Percentiles rank a stretch among this genome's conserved stretches.
Conservation (phyloP, 2,113 vertebrate species). For the Triplophysa rosa region DNA sequence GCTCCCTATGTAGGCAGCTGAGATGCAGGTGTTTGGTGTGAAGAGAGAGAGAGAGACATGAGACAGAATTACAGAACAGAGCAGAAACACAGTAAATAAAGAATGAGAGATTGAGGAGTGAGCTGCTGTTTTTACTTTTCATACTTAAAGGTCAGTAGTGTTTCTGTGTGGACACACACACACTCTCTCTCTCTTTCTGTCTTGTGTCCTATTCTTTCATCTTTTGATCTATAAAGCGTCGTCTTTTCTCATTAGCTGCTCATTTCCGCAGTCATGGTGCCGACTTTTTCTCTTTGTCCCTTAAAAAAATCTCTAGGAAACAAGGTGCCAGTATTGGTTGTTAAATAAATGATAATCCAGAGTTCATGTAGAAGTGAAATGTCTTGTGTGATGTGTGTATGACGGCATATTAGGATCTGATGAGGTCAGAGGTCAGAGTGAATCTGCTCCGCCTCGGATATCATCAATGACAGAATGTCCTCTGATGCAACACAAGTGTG, state of each 20-base stretch:
- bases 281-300: neutral
- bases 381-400: neutral
- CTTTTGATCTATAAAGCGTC: conserved; percentile 55
- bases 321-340: too few species aligned
- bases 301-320: too few species aligned
- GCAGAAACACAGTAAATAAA: neutral
- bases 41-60: neutral
- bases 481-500: neutral
- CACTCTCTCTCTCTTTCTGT: neutral
- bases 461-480: conserved; percentile 18
- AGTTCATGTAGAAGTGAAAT: neutral
- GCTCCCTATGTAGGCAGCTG: neutral
- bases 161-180: neutral
- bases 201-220: conserved; percentile 50
- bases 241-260: conserved; percentile 54
- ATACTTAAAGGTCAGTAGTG: neutral
- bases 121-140: neutral
- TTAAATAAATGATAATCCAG: too few species aligned
- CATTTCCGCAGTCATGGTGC: conserved; percentile 48
- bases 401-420: conserved; percentile 5
- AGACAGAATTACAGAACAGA: neutral
- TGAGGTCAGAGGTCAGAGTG: conserved; percentile 36
- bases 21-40: too few species aligned
- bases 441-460: conserved; percentile 34
- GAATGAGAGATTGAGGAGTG: neutral